Conservation (phyloP, 1,140 invertebrate species). For the Trichonephila inaurata region DNA sequence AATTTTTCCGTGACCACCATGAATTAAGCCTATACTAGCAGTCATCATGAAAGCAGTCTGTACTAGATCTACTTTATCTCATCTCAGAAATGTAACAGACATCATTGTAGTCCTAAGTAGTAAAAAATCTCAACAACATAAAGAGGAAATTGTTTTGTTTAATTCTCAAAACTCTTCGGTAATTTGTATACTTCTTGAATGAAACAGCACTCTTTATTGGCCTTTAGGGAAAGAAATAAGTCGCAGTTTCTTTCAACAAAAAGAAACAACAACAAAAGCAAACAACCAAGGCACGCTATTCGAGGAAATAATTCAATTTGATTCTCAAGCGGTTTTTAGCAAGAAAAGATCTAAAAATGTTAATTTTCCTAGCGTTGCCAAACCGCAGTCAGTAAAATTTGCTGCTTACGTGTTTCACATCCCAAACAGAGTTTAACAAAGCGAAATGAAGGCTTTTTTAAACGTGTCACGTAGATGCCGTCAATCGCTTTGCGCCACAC, state of each 20-base stretch:
- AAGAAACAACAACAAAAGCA: background rate
- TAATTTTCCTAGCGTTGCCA: background rate
- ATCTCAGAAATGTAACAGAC: no score
- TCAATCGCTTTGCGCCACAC: background rate
- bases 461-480: background rate
- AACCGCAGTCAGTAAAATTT: background rate
- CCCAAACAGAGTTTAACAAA: background rate
- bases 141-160: background rate
- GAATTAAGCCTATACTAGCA: no score
- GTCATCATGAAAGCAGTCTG: no score
- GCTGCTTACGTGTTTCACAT: background rate
- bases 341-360: background rate
- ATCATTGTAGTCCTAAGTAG: no score
- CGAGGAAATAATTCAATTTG: slow-evolving; percentile 12
- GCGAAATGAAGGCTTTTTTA: background rate
- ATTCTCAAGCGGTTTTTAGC: background rate
- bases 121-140: no score
- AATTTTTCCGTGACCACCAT: no score
- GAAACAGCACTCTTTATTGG: background rate
- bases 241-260: background rate
- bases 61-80: no score
- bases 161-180: background rate
- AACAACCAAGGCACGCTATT: background rate
- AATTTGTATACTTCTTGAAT: background rate
- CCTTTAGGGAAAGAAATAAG: background rate